Base-by-base conservation (phyloP, 2,797 vertebrate genomes). In the Psittacula derbiana region DNA sequence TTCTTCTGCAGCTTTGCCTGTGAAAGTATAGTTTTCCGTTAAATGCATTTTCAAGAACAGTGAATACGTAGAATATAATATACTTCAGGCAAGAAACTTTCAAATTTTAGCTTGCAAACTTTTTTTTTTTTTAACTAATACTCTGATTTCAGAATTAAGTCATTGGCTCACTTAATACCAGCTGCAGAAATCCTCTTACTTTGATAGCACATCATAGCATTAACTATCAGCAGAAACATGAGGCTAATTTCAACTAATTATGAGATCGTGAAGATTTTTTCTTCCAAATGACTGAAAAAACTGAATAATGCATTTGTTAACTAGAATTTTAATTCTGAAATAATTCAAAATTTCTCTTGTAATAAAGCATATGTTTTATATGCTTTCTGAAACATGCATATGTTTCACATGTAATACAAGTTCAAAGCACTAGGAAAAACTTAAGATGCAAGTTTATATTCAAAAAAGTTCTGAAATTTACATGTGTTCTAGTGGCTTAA, bases 1-100 rank as follows among this genome's bases (percentile, higher is more conserved):
- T 94, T 98, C 98, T 90, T 98, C 98, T 84, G 97, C 96, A 91
- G 85, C 94, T 90, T 97, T 93, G 36, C 98, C 98, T 98, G 78
- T 53, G 30, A 90, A 97, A 94, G 73, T 40, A 16, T 49, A 61
- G 93, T 92, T 82, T 75, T 79, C 11, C 33, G 72, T 80, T 90
- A 64, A 92, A 89, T 8, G n/a, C 16, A 64, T 86, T 80, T 80
- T 40, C 61, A 25, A 86, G 33, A 80, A 78, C 49, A 62, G 7
- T 71, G 62, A 57, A 27, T 47, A 80, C 44, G 20, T 6, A 76
- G 30, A 15, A 75, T 69, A 74, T 46, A 41, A 58, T 6, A 52
- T 11, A 81, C 21, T 82, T 81, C 70, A 92, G 31, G 30, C 14
- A 87, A 81, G 31, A 60, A 80, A 72, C 10, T 25, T 85, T 12